These are phyloP conservation scores for Cataglyphis cursor DNA, from an alignment of 2,888 invertebrate species.

Conservation along the genomic window DNA sequence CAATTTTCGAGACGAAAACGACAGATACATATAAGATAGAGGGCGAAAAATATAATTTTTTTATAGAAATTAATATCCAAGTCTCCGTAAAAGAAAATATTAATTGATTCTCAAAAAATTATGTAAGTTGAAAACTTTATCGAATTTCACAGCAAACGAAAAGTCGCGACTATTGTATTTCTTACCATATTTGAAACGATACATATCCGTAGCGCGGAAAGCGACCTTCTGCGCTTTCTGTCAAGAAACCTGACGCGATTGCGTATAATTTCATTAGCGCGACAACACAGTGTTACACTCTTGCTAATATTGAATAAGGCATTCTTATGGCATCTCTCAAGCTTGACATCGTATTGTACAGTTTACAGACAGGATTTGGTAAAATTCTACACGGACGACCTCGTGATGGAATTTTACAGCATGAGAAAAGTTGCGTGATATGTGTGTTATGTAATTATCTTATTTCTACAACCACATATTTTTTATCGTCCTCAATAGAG, in stretches of 20 bases:
- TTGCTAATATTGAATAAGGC: constrained; percentile 80
- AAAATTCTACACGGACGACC: constrained; percentile 7
- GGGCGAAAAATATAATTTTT: neutral
- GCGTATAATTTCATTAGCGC: constrained; percentile 82
- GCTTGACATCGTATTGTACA: neutral
- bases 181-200: constrained; percentile 80
- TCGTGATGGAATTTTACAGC: neutral
- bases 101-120: neutral
- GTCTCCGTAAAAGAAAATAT: neutral
- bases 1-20: neutral
- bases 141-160: neutral
- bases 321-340: constrained; percentile 81
- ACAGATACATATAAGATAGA: neutral
- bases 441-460: neutral
- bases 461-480: neutral
- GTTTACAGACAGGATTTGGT: neutral
- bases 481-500: neutral
- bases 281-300: constrained; percentile 75
- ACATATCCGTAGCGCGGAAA: constrained; percentile 80
- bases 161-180: neutral
- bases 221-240: constrained; percentile 75
- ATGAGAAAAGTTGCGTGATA: neutral
- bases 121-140: neutral
- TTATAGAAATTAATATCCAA: constrained; percentile 8
- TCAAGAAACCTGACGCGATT: constrained; percentile 81